Conservation (phyloP, 2,888 invertebrate species). For the Marasmarcha lunaedactyla region DNA sequence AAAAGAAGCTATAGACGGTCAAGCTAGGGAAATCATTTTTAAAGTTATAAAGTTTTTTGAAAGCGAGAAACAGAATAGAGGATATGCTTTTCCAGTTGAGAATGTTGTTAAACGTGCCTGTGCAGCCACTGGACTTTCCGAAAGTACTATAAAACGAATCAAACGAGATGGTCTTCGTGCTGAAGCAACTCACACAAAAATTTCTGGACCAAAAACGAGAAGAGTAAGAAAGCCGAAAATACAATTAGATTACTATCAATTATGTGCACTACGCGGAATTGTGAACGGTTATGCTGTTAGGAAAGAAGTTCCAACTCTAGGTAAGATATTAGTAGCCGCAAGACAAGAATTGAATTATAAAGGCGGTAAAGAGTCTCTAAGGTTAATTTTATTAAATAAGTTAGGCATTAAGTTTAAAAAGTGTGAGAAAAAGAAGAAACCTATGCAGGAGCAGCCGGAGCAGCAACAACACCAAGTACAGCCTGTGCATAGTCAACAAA, state of each 20-base stretch:
- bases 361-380: constrained; percentile 53
- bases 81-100: constrained; percentile 56
- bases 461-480: constrained; percentile 8
- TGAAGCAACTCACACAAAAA: constrained; percentile 55
- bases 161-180: constrained; percentile 53
- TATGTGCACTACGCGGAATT: constrained; percentile 51
- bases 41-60: constrained; percentile 62
- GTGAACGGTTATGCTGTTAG: constrained; percentile 50
- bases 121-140: constrained; percentile 54
- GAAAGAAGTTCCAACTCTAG: constrained; percentile 56
- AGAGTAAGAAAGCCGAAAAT: constrained; percentile 55
- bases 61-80: constrained; percentile 59
- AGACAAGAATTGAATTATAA: constrained; percentile 52
- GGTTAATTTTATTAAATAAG: constrained; percentile 55
- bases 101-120: constrained; percentile 58
- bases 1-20: constrained; percentile 58
- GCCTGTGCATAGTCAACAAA: constrained; percentile 5
- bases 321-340: constrained; percentile 52
- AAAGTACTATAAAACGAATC: constrained; percentile 56
- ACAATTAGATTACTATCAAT: constrained; percentile 53
- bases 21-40: constrained; percentile 55
- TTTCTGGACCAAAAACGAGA: constrained; percentile 57
- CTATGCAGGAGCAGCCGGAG: constrained; percentile 33
- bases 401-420: constrained; percentile 61
- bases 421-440: constrained; percentile 58